Percentiles rank a stretch among this genome's conserved stretches.
Evolutionary conservation across 2,113 vertebrate species (phyloP).

Genomic region (Thymallus thymallus): DNA sequence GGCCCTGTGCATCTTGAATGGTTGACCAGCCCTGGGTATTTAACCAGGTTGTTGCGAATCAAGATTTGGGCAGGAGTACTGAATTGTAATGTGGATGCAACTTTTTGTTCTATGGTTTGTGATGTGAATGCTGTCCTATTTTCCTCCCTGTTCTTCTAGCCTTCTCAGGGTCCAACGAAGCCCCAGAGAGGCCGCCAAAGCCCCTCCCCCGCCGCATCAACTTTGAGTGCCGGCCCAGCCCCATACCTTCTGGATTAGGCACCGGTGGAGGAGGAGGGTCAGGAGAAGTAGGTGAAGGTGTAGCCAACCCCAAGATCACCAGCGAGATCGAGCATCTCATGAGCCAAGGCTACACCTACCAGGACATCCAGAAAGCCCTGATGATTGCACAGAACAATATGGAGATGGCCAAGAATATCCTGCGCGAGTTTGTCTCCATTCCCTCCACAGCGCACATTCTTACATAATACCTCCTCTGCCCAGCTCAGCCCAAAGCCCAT

Average conservation of each 20-base stretch:
- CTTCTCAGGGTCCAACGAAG: constrained; percentile 79
- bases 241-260: constrained; percentile 66
- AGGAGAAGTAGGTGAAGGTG: background rate
- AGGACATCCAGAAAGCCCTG: constrained; percentile 99
- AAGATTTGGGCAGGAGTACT: no score
- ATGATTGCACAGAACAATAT: constrained; percentile 98
- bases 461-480: constrained; percentile 76
- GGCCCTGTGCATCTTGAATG: no score
- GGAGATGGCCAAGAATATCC: constrained; percentile 98
- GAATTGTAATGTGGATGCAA: background rate
- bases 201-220: constrained; percentile 91
- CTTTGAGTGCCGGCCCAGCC: constrained; percentile 84
- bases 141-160: constrained; percentile 56
- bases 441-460: constrained; percentile 88
- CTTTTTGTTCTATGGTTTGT: background rate
- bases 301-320: constrained; percentile 81
- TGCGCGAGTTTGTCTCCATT: constrained; percentile 95
- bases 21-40: no score
- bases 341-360: constrained; percentile 97
- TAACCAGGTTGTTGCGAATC: no score
- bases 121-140: constrained; percentile 16
- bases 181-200: constrained; percentile 92
- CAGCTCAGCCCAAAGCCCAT: constrained; percentile 57
- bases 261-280: background rate
- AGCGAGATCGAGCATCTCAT: constrained; percentile 92